Evolutionary conservation across 2,888 invertebrate species (phyloP), one percentile per base, ranked within the genome.

Genomic region (Synergus laeviventris): DNA sequence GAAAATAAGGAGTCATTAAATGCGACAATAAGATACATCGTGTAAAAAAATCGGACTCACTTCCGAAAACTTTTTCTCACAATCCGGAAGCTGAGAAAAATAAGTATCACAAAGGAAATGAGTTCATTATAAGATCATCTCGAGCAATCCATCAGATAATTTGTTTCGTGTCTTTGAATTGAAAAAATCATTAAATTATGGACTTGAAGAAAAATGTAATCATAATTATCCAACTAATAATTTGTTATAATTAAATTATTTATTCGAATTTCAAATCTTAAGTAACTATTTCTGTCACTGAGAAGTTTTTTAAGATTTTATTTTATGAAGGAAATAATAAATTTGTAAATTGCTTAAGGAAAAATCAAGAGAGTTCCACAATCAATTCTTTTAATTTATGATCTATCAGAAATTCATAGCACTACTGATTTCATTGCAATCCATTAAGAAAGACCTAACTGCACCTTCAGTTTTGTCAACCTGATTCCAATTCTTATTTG

Each of bases 1-100:
- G 83, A 86, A 86, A 84, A 83, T 79, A 81, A 84, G 82, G 78
- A 79, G 81, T 81, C 79, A 79, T 78, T 74, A 79, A 80, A 79
- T 61, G 49, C 75, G 78, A 79, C 81, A 78, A 77, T 78, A n/a
- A n/a, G n/a, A n/a, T 81, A 78, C 76, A 79, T 77, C 77, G 78
- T 77, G 70, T 73, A 78, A 81, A 76, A 81, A 79, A 79, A 76
- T 18, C 18, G 16, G n/a, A 54, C 16, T 54, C 18, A 54, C 2
- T 18, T 54, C 18, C 11, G 18, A 54, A 54, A 18, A 8, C n/a
- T 9, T 49, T 49, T 49, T 49, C 9, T 45, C 16, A 0, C 16
- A 14, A 45, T 16, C 42, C 42, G 42, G 14, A 45, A 45, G 5
- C 42, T 16, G 42, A 3, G 42, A 14, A 14, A 31, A 31, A 5